Conservation (phyloP, 2,797 vertebrate genomes). For the Sebastes alutus region DNA sequence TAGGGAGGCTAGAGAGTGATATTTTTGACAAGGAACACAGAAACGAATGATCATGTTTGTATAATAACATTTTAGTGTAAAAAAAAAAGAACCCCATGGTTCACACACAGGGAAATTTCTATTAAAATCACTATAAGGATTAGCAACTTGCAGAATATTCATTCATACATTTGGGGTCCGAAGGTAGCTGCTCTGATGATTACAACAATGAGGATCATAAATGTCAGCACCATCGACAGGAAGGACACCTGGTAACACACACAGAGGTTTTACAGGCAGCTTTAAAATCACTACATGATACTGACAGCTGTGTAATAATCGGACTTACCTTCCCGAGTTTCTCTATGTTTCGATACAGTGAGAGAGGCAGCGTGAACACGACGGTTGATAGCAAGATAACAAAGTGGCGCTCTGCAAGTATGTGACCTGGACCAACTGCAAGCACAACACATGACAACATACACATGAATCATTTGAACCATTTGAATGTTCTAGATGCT, state of each 20-base stretch:
- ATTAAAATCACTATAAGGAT: background rate
- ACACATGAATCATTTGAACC: background rate
- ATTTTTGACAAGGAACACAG: constrained; percentile 5
- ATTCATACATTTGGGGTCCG: constrained; percentile 80
- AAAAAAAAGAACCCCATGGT: background rate
- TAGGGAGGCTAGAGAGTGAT: constrained; percentile 81
- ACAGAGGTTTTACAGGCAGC: constrained; percentile 9
- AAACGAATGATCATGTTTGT: background rate
- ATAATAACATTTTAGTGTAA: background rate
- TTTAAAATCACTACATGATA: background rate
- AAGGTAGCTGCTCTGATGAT: constrained; percentile 87
- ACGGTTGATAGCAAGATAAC: constrained; percentile 89
- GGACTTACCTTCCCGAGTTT: constrained; percentile 91
- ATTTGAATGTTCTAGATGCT: background rate
- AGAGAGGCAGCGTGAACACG: constrained; percentile 90
- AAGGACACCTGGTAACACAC: constrained; percentile 87
- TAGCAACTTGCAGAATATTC: background rate
- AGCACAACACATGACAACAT: constrained; percentile 42
- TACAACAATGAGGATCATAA: constrained; percentile 86
- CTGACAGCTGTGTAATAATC: background rate
- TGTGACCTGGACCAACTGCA: constrained; percentile 87
- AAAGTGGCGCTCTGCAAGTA: constrained; percentile 88
- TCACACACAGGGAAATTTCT: background rate
- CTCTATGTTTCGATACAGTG: constrained; percentile 89
- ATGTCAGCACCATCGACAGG: constrained; percentile 89